Percentiles rank a stretch among this genome's conserved stretches.
These are phyloP conservation scores for Oncorhynchus keta DNA, from an alignment of 2,113 vertebrate species.

Conservation along the genomic window DNA sequence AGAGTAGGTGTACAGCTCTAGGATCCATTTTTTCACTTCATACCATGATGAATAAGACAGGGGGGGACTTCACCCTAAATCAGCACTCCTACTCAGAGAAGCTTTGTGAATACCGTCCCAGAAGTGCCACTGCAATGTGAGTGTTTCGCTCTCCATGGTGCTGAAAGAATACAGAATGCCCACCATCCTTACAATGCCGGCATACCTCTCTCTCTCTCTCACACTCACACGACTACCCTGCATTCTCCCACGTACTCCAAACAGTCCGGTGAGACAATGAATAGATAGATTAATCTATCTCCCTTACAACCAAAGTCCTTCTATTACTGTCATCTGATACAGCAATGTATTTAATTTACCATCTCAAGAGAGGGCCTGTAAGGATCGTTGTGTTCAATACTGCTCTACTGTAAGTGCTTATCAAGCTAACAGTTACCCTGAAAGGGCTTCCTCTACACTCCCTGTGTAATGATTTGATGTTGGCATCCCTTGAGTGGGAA, in stretches of 20 bases:
- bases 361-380: constrained; percentile 46
- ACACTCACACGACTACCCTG: background rate
- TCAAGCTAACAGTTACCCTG: constrained; percentile 32
- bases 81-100: no score
- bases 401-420: constrained; percentile 51
- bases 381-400: constrained; percentile 46
- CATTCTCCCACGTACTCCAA: background rate
- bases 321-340: constrained; percentile 57
- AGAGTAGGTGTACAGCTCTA: no score
- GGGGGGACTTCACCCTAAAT: background rate
- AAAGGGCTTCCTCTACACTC: constrained; percentile 17
- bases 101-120: constrained; percentile 3
- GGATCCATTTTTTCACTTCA: no score
- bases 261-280: constrained; percentile 44
- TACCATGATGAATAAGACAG: no score
- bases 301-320: constrained; percentile 44
- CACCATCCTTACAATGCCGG: constrained; percentile 1
- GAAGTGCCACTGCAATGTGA: constrained; percentile 33
- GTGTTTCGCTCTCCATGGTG: constrained; percentile 64
- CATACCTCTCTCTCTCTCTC: background rate
- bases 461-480: constrained; percentile 14
- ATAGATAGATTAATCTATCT: constrained; percentile 53
- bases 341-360: constrained; percentile 61
- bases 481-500: constrained; percentile 22
- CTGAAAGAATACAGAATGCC: constrained; percentile 46